These are phyloP conservation scores for Tetrapedia diversipes DNA, from an alignment of 2,888 invertebrate genomes.

Conservation along the genomic window DNA sequence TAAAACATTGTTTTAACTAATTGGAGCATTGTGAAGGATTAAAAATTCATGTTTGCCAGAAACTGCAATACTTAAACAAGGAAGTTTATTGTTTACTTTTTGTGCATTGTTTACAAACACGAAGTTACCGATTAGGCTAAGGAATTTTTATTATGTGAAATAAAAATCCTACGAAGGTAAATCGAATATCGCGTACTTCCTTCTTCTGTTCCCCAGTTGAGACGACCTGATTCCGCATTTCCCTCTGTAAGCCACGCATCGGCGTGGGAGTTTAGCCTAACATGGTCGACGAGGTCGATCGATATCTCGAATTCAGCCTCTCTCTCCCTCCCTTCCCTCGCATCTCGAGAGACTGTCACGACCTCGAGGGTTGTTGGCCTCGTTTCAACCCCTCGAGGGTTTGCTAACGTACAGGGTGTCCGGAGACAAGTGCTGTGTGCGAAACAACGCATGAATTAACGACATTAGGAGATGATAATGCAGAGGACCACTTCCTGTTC, in stretches of 20 bases:
- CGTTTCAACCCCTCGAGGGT: constrained; percentile 62
- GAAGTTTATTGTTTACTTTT: neutral
- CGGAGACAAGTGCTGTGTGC: neutral
- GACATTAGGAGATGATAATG: neutral
- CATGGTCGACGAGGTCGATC: constrained; percentile 65
- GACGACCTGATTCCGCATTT: constrained; percentile 63
- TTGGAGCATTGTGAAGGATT: too few species aligned
- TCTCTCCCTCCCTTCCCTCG: constrained; percentile 39
- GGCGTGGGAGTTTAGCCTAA: constrained; percentile 53
- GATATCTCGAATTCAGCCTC: constrained; percentile 66
- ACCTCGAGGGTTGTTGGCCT: constrained; percentile 74
- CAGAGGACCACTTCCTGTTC: neutral
- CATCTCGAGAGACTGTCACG: constrained; percentile 48
- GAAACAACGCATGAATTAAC: neutral
- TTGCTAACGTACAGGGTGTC: constrained; percentile 16
- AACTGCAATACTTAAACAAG: neutral
- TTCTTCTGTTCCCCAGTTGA: constrained; percentile 36
- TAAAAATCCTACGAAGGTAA: neutral
- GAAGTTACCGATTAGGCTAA: neutral
- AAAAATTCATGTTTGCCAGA: neutral
- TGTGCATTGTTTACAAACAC: neutral
- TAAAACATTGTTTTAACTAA: too few species aligned
- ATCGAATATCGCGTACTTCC: constrained; percentile 41
- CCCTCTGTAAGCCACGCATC: constrained; percentile 43
- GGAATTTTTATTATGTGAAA: neutral